Percentiles rank a stretch among this genome's conserved stretches.
phyloP scores from a whole-genome alignment of 2,888 invertebrate species.

The Drosophila nigricruria region DNA sequence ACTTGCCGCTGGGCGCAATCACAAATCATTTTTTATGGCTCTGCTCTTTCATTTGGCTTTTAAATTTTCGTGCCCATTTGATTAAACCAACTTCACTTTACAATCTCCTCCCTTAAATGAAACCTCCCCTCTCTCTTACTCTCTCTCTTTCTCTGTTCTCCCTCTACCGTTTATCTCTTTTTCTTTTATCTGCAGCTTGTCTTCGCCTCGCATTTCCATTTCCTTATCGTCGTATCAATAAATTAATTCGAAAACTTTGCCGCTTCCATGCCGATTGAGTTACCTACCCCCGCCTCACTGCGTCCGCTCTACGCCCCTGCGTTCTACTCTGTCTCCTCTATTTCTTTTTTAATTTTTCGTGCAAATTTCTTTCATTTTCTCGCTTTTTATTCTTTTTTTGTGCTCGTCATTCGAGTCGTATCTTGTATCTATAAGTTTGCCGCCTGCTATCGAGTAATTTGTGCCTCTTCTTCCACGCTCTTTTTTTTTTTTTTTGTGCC shows the following conservation, averaged over 20 bases:
- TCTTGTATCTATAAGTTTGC: slow-evolving; percentile 73
- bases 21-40: slow-evolving; percentile 69
- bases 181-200: slow-evolving; percentile 23
- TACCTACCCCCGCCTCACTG: background rate
- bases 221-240: slow-evolving; percentile 77
- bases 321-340: background rate
- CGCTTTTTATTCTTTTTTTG: slow-evolving; percentile 25
- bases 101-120: too few relatives aligned
- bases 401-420: slow-evolving; percentile 49
- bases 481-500: slow-evolving; percentile 20
- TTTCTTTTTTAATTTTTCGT: slow-evolving; percentile 61
- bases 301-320: background rate
- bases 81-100: slow-evolving; percentile 56
- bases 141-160: slow-evolving; percentile 17
- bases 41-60: slow-evolving; percentile 63
- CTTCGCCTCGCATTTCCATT: slow-evolving; percentile 38
- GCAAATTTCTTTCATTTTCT: slow-evolving; percentile 58
- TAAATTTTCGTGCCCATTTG: slow-evolving; percentile 60
- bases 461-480: slow-evolving; percentile 24
- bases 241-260: slow-evolving; percentile 81
- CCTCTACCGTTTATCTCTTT: slow-evolving; percentile 56
- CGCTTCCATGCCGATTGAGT: slow-evolving; percentile 65
- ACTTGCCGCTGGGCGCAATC: slow-evolving; percentile 27
- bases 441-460: slow-evolving; percentile 66
- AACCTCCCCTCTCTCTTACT: background rate